phyloP scores from a whole-genome alignment of 2,888 invertebrate genomes.

The Philereme transversata region DNA sequence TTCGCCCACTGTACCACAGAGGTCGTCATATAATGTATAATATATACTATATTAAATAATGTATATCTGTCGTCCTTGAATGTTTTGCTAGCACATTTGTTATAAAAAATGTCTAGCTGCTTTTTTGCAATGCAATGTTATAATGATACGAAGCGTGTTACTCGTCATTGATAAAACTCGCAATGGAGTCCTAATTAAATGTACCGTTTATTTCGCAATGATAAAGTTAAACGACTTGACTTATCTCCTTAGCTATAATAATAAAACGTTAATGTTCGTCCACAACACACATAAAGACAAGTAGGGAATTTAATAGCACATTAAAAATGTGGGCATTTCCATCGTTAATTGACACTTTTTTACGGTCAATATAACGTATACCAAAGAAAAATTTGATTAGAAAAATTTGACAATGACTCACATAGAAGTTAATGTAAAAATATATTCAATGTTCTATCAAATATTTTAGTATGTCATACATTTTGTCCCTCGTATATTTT shows the following conservation, averaged over 20 bases:
- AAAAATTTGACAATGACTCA: slow-evolving; percentile 8
- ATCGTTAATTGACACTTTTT: slow-evolving; percentile 60
- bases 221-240: slow-evolving; percentile 47
- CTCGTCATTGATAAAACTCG: slow-evolving; percentile 4
- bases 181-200: slow-evolving; percentile 38
- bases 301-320: slow-evolving; percentile 61
- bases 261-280: slow-evolving; percentile 56
- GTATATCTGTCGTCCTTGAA: no score
- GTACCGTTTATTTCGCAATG: slow-evolving; percentile 46
- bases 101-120: no score
- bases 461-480: no score
- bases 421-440: no score
- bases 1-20: no score
- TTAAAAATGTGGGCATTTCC: slow-evolving; percentile 66
- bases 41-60: no score
- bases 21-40: no score
- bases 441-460: no score
- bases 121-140: no score
- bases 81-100: no score
- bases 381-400: slow-evolving; percentile 15
- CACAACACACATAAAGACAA: slow-evolving; percentile 58
- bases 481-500: no score
- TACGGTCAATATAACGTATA: slow-evolving; percentile 53
- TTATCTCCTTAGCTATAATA: slow-evolving; percentile 60
- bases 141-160: no score